phyloP scores from a whole-genome alignment of 53 echinoderm and acorn worm genomes.

The Holothuria scabra region DNA sequence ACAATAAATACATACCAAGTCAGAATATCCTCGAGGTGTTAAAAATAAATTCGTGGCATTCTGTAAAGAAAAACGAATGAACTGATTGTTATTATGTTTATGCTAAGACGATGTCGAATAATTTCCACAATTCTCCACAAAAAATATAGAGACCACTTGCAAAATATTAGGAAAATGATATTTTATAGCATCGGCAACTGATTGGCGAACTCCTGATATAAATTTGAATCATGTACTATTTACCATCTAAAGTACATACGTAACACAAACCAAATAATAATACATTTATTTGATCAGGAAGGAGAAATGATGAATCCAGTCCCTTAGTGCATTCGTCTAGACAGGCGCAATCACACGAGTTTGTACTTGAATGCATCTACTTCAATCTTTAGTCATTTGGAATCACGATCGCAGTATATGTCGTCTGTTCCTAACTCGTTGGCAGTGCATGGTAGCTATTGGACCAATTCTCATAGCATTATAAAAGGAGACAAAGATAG shows the following conservation, averaged over 20 bases:
- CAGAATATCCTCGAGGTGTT: background rate
- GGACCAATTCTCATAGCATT: background rate
- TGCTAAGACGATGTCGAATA: background rate
- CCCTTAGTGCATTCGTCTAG: background rate
- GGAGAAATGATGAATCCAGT: slow-evolving; percentile 1
- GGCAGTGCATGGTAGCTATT: background rate
- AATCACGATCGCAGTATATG: background rate
- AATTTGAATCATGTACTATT: no score
- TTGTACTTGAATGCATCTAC: no score
- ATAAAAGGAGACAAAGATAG: background rate
- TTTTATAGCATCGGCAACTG: no score
- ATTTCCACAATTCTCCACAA: background rate
- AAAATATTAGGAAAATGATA: background rate
- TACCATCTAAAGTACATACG: no score
- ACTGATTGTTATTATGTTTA: background rate
- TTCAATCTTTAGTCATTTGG: background rate
- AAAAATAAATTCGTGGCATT: background rate
- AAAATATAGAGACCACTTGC: background rate
- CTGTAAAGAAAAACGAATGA: background rate
- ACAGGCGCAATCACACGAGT: background rate
- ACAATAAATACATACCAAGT: slow-evolving; percentile 7
- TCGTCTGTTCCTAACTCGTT: slow-evolving; percentile 9
- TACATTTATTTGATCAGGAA: no score
- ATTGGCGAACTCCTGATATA: no score
- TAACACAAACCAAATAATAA: no score